Base-by-base conservation (phyloP, 2,113 vertebrate genomes). In the Tympanuchus pallidicinctus region DNA sequence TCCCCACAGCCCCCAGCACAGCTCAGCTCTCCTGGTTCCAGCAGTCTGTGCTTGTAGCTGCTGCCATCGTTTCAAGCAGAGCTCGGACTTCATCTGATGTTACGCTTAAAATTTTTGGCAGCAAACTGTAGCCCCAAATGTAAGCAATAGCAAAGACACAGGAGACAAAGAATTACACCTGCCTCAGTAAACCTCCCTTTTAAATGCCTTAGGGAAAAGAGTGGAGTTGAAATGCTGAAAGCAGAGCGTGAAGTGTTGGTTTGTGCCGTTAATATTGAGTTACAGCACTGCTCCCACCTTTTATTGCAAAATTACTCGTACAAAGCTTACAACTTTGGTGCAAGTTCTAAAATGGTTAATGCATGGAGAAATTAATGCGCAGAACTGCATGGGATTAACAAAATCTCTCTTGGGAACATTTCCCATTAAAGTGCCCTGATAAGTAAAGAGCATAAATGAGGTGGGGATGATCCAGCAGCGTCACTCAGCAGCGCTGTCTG, bases 1-100 rank as follows among this genome's bases (percentile, higher is more conserved):
- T 75, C 38, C 28, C 43, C 15, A 0, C 9, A 1, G 32, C 61
- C 48, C 6, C 56, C 24, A 3, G 7, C 47, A 5, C 12, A 0
- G 1, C 13, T 45, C 27, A 3, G 69, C 65, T 24, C 10, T 32
- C 10, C 5, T 2, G 1, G 15, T 69, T 80, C 61, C 88, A 48
- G 3, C 28, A 36, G 18, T 5, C 92, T 48, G 25, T 7, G 64
- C 59, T 8, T 22, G 4, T 56, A 36, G 56, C 66, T 71, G 82
- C 56, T 34, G 48, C 48, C 11, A 1, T 12, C n/a, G 27, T 25
- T 61, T 42, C 60, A 42, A 38, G 18, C 27, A 13, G 40, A 24
- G 80, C 52, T 66, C 45, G 1, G 20, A 8, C 24, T 1, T 3
- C 1, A 0, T 11, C 66, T 1, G 61, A 27, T n/a, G 47, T 45